Evolutionary conservation across 2,113 vertebrate genomes (phyloP), one percentile per base, ranked within the genome.

Genomic region (Dermatemys mawii): DNA sequence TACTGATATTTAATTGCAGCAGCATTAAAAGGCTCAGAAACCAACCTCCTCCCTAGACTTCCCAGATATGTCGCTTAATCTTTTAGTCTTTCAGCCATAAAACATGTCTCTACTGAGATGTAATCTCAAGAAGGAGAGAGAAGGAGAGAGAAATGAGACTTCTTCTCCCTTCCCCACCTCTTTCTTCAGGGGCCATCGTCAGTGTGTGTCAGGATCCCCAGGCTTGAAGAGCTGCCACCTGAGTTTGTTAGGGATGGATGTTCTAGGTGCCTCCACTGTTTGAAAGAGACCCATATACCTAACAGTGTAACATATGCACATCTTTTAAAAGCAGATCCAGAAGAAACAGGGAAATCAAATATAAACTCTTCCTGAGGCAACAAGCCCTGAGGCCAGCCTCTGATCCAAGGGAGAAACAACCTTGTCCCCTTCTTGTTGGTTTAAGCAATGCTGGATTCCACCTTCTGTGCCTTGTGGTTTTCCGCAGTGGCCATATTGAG

Each of bases 61-160:
- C 35, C 54, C 70, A 44, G 41, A 79, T 29, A 54, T 87, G 22
- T 92, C 90, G 73, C 82, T 90, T 96, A 91, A 94, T 93, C 70
- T 93, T 97, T 89, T 90, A 81, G 44, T 83, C 57, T 91, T 92
- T 95, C 78, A 91, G 35, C 54, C 88, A 94, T 63, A 49, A 90
- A 92, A 4, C 80, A 35, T 93, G 44, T 76, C 88, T 93, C 78
- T 90, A 46, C 63, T 86, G 41, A 94, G 95, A 96, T 96, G 96
- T 89, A 91, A 96, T 97, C 94, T 95, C 51, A 91, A 83, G 70
- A 84, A 95, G 94, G 94, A n/a, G n/a, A n/a, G n/a, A n/a, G n/a
- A n/a, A 95, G 94, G 94, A n/a, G n/a, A n/a, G n/a, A n/a, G n/a
- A n/a, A n/a, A n/a, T n/a, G n/a, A n/a, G n/a, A n/a, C n/a, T n/a